Percentiles rank a stretch among this genome's conserved stretches.
Evolutionary conservation across 2,113 vertebrate species (phyloP).

Genomic region (Cryptomyrus ogoouensis): DNA sequence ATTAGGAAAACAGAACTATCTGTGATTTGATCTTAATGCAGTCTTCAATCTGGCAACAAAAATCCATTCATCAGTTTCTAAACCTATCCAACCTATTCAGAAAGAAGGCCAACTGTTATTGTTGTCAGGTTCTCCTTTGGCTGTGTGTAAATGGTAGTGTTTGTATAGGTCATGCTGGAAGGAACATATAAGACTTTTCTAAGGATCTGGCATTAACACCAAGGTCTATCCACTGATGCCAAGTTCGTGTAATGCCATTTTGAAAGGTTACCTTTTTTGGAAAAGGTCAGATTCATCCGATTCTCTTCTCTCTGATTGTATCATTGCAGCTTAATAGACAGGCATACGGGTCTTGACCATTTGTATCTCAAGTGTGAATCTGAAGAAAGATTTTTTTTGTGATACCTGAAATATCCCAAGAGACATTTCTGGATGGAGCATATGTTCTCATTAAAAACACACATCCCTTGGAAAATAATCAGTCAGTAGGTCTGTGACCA

Average conservation of each 20-base stretch:
- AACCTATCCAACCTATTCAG: neutral
- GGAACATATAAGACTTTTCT: constrained; percentile 12
- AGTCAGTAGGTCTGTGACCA: neutral
- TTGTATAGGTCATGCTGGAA: constrained; percentile 16
- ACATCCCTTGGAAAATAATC: neutral
- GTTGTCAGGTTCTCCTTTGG: neutral
- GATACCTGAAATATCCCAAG: neutral
- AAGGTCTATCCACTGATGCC: neutral
- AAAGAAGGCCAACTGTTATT: neutral
- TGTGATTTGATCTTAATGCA: neutral
- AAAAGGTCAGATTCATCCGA: constrained; percentile 17
- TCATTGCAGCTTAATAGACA: constrained; percentile 3
- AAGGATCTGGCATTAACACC: constrained; percentile 19
- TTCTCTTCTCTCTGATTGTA: constrained; percentile 6
- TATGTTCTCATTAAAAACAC: neutral
- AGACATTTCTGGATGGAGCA: neutral
- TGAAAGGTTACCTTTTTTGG: constrained; percentile 17
- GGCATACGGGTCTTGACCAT: neutral
- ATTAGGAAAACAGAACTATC: neutral
- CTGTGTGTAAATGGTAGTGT: constrained; percentile 7
- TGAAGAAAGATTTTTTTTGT: neutral
- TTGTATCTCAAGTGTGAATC: constrained; percentile 4
- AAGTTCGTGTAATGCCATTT: constrained; percentile 17
- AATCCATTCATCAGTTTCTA: neutral
- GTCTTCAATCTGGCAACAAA: neutral